Evolutionary conservation across 2,113 vertebrate genomes (phyloP).

Genomic region (Oncorhynchus tshawytscha): DNA sequence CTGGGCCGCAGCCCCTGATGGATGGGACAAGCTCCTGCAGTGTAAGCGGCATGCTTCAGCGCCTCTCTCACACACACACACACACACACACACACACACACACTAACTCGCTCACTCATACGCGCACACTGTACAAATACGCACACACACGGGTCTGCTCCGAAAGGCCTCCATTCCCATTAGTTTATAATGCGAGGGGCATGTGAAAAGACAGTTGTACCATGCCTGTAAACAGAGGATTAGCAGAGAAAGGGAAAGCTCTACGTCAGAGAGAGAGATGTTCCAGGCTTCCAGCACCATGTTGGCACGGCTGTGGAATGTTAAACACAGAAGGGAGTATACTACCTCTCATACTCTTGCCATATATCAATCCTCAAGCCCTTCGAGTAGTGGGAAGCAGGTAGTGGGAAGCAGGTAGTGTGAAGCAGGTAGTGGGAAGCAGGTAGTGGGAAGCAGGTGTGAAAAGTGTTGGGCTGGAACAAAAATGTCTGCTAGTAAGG

Average conservation of each 20-base stretch:
- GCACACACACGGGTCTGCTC: constrained; percentile 19
- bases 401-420: too few relatives aligned
- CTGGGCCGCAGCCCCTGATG: not conserved
- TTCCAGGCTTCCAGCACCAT: not conserved
- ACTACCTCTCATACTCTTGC: not conserved
- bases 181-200: constrained; percentile 51
- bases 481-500: too few relatives aligned
- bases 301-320: constrained; percentile 29
- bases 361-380: constrained; percentile 6
- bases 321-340: not conserved
- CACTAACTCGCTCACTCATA: not conserved
- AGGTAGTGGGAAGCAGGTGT: too few relatives aligned
- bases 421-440: not conserved
- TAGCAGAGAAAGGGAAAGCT: constrained; percentile 49
- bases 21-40: constrained; percentile 35
- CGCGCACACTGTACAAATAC: not conserved
- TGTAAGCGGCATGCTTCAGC: constrained; percentile 1
- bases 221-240: constrained; percentile 57
- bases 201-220: constrained; percentile 52
- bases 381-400: not conserved
- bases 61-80: constrained; percentile 29
- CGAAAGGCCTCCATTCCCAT: constrained; percentile 26
- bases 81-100: not conserved
- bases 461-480: too few relatives aligned
- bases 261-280: constrained; percentile 26